These are phyloP conservation scores for Celastrina argiolus DNA, from an alignment of 2,888 invertebrate species.

Conservation along the genomic window DNA sequence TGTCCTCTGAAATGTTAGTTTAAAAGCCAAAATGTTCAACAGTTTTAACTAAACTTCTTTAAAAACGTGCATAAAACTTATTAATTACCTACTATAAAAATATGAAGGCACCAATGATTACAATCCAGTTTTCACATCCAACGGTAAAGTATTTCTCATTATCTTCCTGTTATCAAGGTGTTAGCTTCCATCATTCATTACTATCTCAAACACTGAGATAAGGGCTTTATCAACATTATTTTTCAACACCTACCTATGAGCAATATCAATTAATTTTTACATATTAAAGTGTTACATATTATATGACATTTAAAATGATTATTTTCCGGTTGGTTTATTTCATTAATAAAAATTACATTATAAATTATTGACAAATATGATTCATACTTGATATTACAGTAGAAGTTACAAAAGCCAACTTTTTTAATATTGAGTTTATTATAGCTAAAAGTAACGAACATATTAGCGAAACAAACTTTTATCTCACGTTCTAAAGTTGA, in stretches of 20 bases:
- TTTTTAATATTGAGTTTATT: neutral
- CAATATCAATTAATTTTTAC: neutral
- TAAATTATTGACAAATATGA: neutral
- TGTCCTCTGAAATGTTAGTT: too few species aligned
- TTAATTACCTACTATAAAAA: too few species aligned
- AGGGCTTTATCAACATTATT: conserved; percentile 36
- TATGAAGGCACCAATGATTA: neutral
- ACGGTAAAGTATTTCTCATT: conserved; percentile 31
- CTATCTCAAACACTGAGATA: conserved; percentile 55
- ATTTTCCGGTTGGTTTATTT: neutral
- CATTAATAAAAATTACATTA: neutral
- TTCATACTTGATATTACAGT: too few species aligned
- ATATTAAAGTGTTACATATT: neutral
- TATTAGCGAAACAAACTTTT: neutral
- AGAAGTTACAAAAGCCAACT: too few species aligned
- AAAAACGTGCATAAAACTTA: too few species aligned
- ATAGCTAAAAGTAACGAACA: neutral
- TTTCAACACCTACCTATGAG: conserved; percentile 29
- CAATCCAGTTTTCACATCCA: neutral
- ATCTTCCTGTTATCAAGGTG: conserved; percentile 47
- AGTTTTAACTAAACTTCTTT: too few species aligned
- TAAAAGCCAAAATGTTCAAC: too few species aligned
- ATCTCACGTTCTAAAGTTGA: neutral
- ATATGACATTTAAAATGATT: neutral
- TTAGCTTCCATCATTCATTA: conserved; percentile 54